Evolutionary conservation across 2,797 vertebrate genomes (phyloP).

Genomic region (Miichthys miiuy): DNA sequence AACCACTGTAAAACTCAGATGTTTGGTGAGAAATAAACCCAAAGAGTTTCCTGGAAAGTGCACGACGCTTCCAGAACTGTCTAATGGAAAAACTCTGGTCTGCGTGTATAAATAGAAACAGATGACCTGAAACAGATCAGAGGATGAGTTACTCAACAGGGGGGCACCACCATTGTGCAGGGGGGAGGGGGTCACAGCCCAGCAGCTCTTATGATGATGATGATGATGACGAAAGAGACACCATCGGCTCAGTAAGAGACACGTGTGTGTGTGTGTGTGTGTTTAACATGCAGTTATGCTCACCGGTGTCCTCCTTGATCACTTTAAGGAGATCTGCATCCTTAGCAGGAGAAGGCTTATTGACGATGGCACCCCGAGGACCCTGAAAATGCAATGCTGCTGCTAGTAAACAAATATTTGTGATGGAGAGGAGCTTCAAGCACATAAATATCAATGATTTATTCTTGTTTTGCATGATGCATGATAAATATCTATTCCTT

Average conservation of each 20-base stretch:
- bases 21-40: neutral
- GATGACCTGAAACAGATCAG: conserved; percentile 62
- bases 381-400: conserved; percentile 10
- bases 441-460: conserved; percentile 16
- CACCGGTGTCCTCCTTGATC: too few species aligned
- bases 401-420: conserved; percentile 12
- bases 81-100: conserved; percentile 49
- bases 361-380: neutral
- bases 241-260: neutral
- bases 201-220: conserved; percentile 21
- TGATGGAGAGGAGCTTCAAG: conserved; percentile 10
- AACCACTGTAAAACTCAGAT: neutral
- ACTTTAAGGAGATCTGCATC: too few species aligned
- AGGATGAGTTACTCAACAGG: conserved; percentile 57
- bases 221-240: conserved; percentile 25
- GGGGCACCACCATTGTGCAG: conserved; percentile 22
- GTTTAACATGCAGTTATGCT: too few species aligned
- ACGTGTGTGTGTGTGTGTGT: neutral
- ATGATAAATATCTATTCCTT: neutral
- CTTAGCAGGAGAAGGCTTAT: too few species aligned
- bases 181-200: conserved; percentile 48
- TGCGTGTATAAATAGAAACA: conserved; percentile 70
- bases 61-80: conserved; percentile 7
- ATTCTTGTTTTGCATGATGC: conserved; percentile 2
- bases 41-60: conserved; percentile 30